These are phyloP conservation scores for Nesogale talazaci DNA, from an alignment of 2,113 vertebrate species.

Conservation along the genomic window DNA sequence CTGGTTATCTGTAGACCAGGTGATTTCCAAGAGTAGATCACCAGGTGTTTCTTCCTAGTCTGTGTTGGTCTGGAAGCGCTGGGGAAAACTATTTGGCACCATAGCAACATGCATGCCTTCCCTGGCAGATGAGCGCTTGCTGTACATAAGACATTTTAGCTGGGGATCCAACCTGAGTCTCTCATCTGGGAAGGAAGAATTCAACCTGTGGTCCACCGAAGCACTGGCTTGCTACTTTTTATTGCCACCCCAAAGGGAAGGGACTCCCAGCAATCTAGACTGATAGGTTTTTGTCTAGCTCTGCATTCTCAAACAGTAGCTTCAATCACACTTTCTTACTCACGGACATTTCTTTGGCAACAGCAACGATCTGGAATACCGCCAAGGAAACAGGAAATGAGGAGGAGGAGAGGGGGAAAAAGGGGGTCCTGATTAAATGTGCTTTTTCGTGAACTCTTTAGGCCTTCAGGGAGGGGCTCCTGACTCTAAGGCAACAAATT, in stretches of 20 bases:
- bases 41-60: not conserved
- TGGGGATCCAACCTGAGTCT: not conserved
- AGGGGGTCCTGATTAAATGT: not conserved
- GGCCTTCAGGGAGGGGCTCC: not conserved
- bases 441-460: not conserved
- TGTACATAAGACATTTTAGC: not conserved
- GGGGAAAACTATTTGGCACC: not conserved
- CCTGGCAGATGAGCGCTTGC: not conserved
- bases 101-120: not conserved
- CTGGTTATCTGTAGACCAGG: not conserved
- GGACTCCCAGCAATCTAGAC: not conserved
- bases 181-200: not conserved
- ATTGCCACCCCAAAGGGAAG: not conserved
- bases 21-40: not conserved
- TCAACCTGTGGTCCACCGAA: not conserved
- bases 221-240: not conserved
- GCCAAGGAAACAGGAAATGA: conserved; percentile 28
- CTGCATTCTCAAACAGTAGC: not conserved
- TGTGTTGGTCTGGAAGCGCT: not conserved
- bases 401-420: too few relatives aligned
- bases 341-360: conserved; percentile 29
- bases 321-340: conserved; percentile 33
- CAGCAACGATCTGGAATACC: not conserved
- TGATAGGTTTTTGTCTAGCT: not conserved
- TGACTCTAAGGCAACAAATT: not conserved